Conservation (phyloP, 2,888 invertebrate genomes). For the Hesperia comma region DNA sequence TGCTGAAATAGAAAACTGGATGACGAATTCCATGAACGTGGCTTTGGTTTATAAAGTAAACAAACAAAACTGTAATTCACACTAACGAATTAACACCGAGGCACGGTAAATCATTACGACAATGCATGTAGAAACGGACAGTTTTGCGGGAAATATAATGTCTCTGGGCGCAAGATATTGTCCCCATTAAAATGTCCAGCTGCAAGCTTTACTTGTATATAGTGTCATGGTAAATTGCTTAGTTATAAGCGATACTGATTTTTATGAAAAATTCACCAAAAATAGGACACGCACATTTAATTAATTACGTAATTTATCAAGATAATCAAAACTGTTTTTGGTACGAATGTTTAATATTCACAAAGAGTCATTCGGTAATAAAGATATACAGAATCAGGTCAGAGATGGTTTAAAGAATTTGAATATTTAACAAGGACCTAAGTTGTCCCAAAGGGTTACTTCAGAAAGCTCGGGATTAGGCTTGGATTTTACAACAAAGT, state of each 20-base stretch:
- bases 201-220: too few relatives aligned
- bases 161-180: not conserved
- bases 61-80: not conserved
- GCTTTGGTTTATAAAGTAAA: not conserved
- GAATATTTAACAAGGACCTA: not conserved
- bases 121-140: not conserved
- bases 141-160: too few relatives aligned
- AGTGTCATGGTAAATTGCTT: too few relatives aligned
- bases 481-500: not conserved
- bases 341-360: too few relatives aligned
- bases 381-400: not conserved
- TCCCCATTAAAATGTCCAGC: not conserved
- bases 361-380: too few relatives aligned
- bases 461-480: not conserved
- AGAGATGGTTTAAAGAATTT: not conserved
- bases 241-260: too few relatives aligned
- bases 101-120: not conserved
- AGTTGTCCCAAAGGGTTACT: not conserved
- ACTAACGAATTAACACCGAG: constrained; percentile 4
- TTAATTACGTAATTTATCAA: too few relatives aligned
- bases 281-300: too few relatives aligned
- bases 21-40: not conserved
- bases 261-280: too few relatives aligned
- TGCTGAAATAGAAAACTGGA: not conserved
- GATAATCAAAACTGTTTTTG: too few relatives aligned